Base-by-base conservation (phyloP, 2,797 vertebrate genomes). In the Gymnodraco acuticeps region DNA sequence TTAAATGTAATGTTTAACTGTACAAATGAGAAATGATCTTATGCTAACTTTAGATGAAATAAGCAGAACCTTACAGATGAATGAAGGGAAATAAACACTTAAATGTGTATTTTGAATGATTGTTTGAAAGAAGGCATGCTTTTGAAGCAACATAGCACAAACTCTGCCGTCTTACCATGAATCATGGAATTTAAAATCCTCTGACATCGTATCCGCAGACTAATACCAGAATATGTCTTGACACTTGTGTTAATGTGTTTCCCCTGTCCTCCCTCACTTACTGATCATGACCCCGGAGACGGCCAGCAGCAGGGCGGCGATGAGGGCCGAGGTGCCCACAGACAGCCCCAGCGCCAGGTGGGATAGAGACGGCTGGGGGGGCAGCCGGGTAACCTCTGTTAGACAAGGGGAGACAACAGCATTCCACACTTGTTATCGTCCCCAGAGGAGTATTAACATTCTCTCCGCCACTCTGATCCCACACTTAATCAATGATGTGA, bases 211-310 rank as follows among this genome's bases (percentile, higher is more conserved):
- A 9, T 38, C 33, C 33, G 7, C 33, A 38, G 33, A 38, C 33
- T 38, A 1, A 7, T 2, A 38, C 7, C 33, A 38, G 33, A 8
- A 38, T 38, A 38, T 38, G 8, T 38, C 5, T 38, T 8, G 6
- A 33, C 33, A 33, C 33, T 33, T 5, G 5, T 33, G 6, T 33
- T 8, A 38, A 38, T 38, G 33, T 16, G 3, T 45, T 12, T 53
- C 19, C 20, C 20, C 52, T 15, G 5, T 19, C 58, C 13, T 15
- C 2, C 0, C 27, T 27, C 15, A 19, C 45, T 96, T 85, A 99
- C 98, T 98, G 77, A 99, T 99, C 98, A 99, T 99, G 88, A 99
- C 97, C 59, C 97, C 97, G 0, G 98, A 99, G 88, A 99, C 98
- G 2, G 95, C 97, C 88, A 99, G 93, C 89, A 99, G 95, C 43